phyloP scores from a whole-genome alignment of 2,888 invertebrate species.

The Scaptomyza parva region DNA sequence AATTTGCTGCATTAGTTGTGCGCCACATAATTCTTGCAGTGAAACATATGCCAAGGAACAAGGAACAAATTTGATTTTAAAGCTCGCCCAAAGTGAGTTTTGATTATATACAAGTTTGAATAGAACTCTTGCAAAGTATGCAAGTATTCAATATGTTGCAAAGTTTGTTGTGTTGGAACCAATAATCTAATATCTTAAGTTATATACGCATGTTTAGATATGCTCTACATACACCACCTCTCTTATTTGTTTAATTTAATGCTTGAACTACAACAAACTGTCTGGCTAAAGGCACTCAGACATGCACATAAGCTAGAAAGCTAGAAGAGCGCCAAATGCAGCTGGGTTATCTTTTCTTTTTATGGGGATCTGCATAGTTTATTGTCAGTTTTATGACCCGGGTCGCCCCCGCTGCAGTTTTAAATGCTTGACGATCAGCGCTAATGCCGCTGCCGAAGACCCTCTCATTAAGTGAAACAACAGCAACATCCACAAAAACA shows the following conservation, averaged over 20 bases:
- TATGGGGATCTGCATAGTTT: conserved; percentile 58
- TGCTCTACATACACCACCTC: neutral
- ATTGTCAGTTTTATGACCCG: conserved; percentile 63
- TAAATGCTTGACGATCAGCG: conserved; percentile 63
- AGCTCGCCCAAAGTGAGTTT: conserved; percentile 71
- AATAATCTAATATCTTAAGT: neutral
- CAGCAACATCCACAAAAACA: conserved; percentile 24
- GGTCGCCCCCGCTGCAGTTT: conserved; percentile 60
- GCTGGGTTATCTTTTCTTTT: conserved; percentile 38
- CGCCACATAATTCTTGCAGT: conserved; percentile 72
- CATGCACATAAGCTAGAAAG: conserved; percentile 23
- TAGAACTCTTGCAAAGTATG: conserved; percentile 16
- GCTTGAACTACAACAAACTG: conserved; percentile 40
- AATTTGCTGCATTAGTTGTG: conserved; percentile 76
- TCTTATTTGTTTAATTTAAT: conserved; percentile 52
- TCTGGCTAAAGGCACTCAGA: conserved; percentile 8
- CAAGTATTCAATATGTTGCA: neutral
- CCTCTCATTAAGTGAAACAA: conserved; percentile 60
- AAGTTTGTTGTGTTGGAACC: neutral
- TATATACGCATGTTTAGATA: neutral
- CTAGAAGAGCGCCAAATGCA: conserved; percentile 25
- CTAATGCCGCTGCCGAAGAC: conserved; percentile 56
- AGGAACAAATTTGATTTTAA: conserved; percentile 71
- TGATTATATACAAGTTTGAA: conserved; percentile 57
- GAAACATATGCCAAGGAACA: conserved; percentile 65